Percentiles rank a stretch among this genome's conserved stretches.
phyloP scores from a whole-genome alignment of 2,113 vertebrate species.

The Tychaedon coryphoeus region DNA sequence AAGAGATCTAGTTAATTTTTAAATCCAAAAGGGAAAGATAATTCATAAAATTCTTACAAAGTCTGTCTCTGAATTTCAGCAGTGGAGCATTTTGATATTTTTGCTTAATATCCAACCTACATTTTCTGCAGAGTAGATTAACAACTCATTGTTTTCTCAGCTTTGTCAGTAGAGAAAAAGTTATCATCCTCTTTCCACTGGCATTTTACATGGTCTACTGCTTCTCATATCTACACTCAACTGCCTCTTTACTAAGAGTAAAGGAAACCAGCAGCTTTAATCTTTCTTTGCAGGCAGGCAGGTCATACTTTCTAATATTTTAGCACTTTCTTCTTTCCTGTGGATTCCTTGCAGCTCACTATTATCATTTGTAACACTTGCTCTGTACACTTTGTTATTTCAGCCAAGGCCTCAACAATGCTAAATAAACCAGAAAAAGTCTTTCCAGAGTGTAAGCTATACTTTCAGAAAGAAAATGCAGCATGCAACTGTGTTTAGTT shows the following conservation, averaged over 20 bases:
- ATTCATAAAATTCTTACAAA: neutral
- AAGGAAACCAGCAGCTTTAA: neutral
- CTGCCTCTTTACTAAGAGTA: neutral
- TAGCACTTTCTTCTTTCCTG: neutral
- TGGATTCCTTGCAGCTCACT: neutral
- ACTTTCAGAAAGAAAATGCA: neutral
- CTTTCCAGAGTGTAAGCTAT: neutral
- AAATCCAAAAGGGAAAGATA: neutral
- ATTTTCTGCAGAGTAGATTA: neutral
- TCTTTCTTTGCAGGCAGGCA: neutral
- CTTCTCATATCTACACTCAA: neutral
- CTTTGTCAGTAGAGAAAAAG: neutral
- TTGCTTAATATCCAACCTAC: neutral
- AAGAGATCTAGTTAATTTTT: neutral
- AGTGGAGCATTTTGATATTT: neutral
- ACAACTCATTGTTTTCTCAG: neutral
- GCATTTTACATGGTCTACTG: neutral
- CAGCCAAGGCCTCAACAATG: neutral
- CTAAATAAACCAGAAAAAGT: neutral
- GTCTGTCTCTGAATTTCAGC: neutral
- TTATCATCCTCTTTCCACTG: neutral
- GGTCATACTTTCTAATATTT: neutral
- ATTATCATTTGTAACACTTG: neutral
- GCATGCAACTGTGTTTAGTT: fast-evolving
- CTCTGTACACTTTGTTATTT: neutral